Evolutionary conservation across 2,113 vertebrate genomes (phyloP).

Genomic region (Pseudolaguvia tuberculata): DNA sequence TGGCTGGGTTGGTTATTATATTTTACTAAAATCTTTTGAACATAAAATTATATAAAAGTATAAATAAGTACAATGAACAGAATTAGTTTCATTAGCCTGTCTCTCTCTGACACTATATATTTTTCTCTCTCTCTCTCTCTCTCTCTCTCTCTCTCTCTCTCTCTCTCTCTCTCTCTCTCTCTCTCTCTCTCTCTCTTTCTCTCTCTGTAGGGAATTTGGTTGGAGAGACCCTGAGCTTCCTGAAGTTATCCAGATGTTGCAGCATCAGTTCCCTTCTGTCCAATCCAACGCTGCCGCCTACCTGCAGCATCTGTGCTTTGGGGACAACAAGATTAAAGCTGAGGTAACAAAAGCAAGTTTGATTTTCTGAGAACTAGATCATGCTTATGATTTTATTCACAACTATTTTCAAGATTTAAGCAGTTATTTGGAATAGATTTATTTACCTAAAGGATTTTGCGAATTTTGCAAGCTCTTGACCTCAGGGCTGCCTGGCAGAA

Average conservation of each 20-base stretch:
- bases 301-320: slow-evolving; percentile 95
- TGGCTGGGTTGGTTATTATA: too few species aligned
- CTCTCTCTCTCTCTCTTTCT: not conserved
- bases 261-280: slow-evolving; percentile 96
- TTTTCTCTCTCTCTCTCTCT: not conserved
- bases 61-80: not conserved
- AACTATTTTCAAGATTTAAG: not conserved
- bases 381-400: not conserved
- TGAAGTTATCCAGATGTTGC: slow-evolving; percentile 98
- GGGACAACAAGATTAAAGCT: slow-evolving; percentile 99
- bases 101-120: not conserved
- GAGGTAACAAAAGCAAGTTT: slow-evolving; percentile 77
- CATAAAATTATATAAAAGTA: not conserved
- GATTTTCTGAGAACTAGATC: too few species aligned
- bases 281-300: slow-evolving; percentile 98
- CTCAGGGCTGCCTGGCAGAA: slow-evolving; percentile 19
- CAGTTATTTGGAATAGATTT: not conserved
- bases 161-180: not conserved
- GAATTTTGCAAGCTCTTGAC: not conserved
- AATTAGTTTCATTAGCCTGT: too few species aligned
- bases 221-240: slow-evolving; percentile 98
- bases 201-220: slow-evolving; percentile 84
- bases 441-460: slow-evolving; percentile 2
- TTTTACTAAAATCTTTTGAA: too few species aligned
- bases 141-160: not conserved